A percentile compares a stretch with the other conserved stretches of the same genome.
Conservation (phyloP, 2,888 invertebrate genomes). For the Diarsia rubi region DNA sequence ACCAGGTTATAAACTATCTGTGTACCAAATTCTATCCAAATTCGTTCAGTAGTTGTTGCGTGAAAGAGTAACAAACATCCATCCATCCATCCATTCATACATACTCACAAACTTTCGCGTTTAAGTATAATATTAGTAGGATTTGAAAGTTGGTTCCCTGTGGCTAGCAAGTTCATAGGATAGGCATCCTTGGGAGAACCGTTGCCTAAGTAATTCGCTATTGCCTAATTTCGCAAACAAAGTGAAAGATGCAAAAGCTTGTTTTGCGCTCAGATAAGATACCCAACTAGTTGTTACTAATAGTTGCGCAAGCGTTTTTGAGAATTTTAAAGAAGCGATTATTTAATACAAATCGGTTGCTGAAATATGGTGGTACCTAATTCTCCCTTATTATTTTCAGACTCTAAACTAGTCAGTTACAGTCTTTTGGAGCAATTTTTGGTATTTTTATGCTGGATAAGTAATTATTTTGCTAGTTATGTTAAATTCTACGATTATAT, state of each 20-base stretch:
- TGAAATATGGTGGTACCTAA: neutral
- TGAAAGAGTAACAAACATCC: no score
- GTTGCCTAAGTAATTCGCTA: conserved; percentile 13
- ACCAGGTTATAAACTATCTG: no score
- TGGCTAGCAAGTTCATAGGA: neutral
- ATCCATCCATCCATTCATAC: no score
- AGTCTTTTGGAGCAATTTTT: neutral
- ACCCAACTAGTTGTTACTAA: conserved; percentile 44
- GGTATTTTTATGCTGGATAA: neutral
- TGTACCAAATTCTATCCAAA: no score
- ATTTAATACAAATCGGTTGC: neutral
- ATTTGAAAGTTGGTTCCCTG: neutral
- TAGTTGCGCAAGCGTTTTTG: conserved; percentile 24
- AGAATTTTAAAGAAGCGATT: conserved; percentile 23
- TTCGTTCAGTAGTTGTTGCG: no score
- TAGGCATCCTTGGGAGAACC: conserved; percentile 10
- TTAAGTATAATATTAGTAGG: no score
- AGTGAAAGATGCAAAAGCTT: conserved; percentile 28
- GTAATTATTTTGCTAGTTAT: neutral
- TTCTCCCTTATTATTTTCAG: neutral
- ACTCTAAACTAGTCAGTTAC: neutral
- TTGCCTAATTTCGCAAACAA: conserved; percentile 37
- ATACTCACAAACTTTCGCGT: no score
- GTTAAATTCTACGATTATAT: neutral
- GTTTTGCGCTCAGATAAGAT: conserved; percentile 39